phyloP scores from a whole-genome alignment of 2,797 vertebrate species.

The Oryzias sinensis region DNA sequence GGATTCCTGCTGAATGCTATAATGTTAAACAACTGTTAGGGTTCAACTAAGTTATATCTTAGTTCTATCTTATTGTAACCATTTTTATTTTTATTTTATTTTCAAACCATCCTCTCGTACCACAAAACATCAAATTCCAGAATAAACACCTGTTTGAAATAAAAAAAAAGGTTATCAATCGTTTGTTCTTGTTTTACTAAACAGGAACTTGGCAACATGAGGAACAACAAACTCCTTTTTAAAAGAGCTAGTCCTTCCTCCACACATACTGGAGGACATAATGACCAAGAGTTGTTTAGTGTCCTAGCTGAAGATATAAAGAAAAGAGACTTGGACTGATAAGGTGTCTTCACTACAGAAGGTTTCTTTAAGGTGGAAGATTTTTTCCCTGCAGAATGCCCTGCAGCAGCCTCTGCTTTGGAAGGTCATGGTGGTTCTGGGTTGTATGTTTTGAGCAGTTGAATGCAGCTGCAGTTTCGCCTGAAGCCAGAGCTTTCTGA shows the following conservation, averaged over 20 bases:
- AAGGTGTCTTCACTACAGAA: background rate
- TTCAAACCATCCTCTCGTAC: no score
- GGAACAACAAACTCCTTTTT: slow-evolving; percentile 1
- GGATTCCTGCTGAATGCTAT: no score
- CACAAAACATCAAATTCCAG: no score
- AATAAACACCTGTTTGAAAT: no score
- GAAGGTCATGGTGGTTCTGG: slow-evolving; percentile 10
- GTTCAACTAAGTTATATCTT: no score
- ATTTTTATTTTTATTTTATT: no score
- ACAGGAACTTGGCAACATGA: background rate
- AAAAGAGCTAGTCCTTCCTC: background rate
- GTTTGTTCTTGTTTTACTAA: no score
- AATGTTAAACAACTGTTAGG: no score
- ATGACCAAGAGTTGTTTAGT: background rate
- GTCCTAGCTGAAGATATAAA: background rate
- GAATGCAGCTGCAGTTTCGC: slow-evolving; percentile 11
- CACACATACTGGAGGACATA: background rate
- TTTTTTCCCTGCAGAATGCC: slow-evolving; percentile 11
- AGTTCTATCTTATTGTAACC: no score
- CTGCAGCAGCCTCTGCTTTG: slow-evolving; percentile 11
- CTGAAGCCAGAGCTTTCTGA: slow-evolving; percentile 12
- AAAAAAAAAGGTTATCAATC: no score
- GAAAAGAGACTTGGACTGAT: background rate
- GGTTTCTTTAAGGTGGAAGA: slow-evolving; percentile 8
- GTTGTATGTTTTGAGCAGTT: slow-evolving; percentile 10